Base-by-base conservation (phyloP, 2,113 vertebrate genomes). In the Eptatretus burgeri region DNA sequence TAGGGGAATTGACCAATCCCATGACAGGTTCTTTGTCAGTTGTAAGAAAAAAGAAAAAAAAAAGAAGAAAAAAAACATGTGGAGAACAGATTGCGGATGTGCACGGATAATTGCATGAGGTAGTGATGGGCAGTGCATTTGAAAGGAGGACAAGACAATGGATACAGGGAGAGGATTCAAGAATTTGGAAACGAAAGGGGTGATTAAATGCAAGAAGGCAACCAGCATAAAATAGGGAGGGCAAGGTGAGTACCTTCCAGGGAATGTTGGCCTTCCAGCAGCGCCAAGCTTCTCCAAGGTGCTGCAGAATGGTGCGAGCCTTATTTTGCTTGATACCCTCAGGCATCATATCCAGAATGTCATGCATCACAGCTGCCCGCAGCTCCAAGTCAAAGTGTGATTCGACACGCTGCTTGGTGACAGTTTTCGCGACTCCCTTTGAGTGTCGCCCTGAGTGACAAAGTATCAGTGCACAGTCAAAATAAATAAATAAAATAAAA, bases 231-330 rank as follows among this genome's bases (percentile, higher is more conserved):
- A 41, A 41, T 41, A 5, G 27, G 27, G 3, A 41, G 27, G 27
- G 27, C 7, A 5, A 41, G 27, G 27, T 7, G 27, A 41, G 64
- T 63, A 81, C 91, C 81, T 98, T 98, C 93, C 93, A 98, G 27
- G 93, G 93, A 68, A 98, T 98, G 67, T 98, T 98, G 69, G 93
- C 93, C 69, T 98, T 98, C 93, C 93, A 98, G 76, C 93, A 98
- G 18, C 93, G 80, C 93, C 93, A 98, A 52, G 93, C 93, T 70
- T 98, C 93, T 0, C 89, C 94, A 63, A 98, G 78, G 66, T 98
- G 89, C 76, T 98, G 93, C 74, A 98, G 72, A 69, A 98, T 98
- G 64, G 93, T 98, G 67, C 93, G 82, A 69, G 93, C 93, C 71
- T 98, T 98, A 77, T 98, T 98, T 75, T 98, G 93, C 67, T 98